Conservation (phyloP, 2,113 vertebrate species). For the Pseudopodoces humilis region DNA sequence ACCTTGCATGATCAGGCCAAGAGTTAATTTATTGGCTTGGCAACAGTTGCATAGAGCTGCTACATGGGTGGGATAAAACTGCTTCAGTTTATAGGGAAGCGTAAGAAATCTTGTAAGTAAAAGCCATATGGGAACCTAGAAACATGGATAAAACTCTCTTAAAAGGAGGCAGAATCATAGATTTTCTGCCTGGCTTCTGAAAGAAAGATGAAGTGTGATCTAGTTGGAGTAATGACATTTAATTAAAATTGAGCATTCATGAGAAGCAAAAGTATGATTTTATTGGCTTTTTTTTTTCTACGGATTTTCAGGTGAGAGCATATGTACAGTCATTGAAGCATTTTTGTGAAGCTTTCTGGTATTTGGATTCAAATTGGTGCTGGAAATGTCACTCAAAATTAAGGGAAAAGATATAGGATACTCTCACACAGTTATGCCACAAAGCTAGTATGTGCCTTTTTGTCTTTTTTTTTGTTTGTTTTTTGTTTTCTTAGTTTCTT, state of each 20-base stretch:
- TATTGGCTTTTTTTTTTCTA: background rate
- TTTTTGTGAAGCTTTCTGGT: background rate
- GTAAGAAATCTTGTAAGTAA: background rate
- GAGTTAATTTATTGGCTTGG: background rate
- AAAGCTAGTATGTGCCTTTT: background rate
- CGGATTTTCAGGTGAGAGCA: background rate
- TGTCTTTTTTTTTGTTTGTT: background rate
- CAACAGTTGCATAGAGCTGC: background rate
- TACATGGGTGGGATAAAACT: background rate
- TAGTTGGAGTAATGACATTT: background rate
- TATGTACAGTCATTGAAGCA: background rate
- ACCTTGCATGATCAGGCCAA: background rate
- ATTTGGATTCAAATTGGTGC: background rate
- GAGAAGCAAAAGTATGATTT: background rate
- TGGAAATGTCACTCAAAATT: background rate
- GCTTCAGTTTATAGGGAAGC: background rate
- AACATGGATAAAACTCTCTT: background rate
- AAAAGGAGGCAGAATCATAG: background rate
- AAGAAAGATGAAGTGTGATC: background rate
- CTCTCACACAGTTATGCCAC: background rate
- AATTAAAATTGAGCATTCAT: constrained; percentile 17
- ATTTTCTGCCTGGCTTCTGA: background rate
- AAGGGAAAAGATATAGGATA: background rate
- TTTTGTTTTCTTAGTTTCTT: background rate
- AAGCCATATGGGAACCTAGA: background rate